phyloP scores from a whole-genome alignment of 2,797 vertebrate species.

The Gymnoscopelus braueri region DNA sequence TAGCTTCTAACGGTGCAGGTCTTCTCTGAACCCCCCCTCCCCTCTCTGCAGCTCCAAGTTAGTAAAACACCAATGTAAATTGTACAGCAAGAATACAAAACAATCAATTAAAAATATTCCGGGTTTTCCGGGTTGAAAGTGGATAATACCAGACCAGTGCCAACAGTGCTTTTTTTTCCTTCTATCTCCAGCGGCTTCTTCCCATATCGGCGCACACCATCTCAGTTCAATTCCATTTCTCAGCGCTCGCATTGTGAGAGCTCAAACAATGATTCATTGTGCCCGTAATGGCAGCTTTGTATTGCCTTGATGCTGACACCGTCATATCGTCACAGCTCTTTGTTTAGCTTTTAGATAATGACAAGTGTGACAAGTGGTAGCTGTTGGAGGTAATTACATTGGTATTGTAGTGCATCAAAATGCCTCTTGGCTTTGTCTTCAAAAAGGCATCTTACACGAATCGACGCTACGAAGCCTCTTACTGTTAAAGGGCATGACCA shows the following conservation, averaged over 20 bases:
- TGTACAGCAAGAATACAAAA: no score
- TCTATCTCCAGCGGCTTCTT: no score
- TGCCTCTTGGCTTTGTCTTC: neutral
- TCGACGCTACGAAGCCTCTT: neutral
- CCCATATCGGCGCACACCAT: neutral
- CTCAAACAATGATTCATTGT: constrained; percentile 26
- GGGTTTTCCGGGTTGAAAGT: no score
- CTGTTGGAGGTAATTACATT: constrained; percentile 26
- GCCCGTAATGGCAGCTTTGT: constrained; percentile 2
- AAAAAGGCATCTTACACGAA: neutral
- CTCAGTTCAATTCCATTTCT: constrained; percentile 6
- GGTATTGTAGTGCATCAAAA: constrained; percentile 10
- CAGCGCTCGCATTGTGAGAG: constrained; percentile 2
- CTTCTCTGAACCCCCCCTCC: constrained; percentile 12
- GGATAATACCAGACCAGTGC: neutral
- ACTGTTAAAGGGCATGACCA: neutral
- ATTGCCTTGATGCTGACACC: neutral
- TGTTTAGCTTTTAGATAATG: constrained; percentile 7
- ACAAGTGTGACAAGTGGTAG: constrained; percentile 13
- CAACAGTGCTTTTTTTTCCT: neutral
- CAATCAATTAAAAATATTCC: no score
- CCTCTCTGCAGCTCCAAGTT: neutral
- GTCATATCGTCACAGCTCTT: neutral
- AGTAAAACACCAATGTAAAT: no score
- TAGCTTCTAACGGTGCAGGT: constrained; percentile 38